Percentiles rank a stretch among this genome's conserved stretches.
phyloP scores from a whole-genome alignment of 2,113 vertebrate genomes.

The Myiopsitta monachus region DNA sequence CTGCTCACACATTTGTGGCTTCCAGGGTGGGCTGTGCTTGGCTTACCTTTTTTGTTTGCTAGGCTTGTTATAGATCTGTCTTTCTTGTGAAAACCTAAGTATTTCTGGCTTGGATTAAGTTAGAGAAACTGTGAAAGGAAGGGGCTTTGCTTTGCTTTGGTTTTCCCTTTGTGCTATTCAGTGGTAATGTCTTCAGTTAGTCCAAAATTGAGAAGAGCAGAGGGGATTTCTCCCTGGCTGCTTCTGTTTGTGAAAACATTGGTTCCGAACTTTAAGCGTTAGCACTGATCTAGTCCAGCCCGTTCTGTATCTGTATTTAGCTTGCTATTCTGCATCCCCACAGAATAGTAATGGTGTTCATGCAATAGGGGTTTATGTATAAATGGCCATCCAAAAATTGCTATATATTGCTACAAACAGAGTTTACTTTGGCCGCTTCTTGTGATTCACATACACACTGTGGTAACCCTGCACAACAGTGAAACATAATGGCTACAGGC shows the following conservation, averaged over 20 bases:
- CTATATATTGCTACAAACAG: not conserved
- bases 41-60: not conserved
- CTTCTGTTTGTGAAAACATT: not conserved
- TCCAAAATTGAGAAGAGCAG: not conserved
- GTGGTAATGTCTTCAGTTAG: not conserved
- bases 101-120: not conserved
- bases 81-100: not conserved
- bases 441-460: not conserved
- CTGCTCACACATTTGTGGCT: accelerated
- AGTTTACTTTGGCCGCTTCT: not conserved
- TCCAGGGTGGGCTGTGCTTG: not conserved
- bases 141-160: not conserved
- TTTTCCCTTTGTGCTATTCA: not conserved
- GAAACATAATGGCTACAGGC: not conserved
- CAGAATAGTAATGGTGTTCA: not conserved
- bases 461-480: not conserved
- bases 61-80: accelerated
- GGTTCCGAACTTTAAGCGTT: not conserved
- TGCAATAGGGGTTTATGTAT: accelerated
- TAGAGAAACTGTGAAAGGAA: not conserved
- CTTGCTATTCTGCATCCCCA: not conserved
- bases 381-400: not conserved
- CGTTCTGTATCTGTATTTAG: not conserved
- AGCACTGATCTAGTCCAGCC: not conserved
- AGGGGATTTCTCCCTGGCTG: not conserved